Percentiles rank a stretch among this genome's conserved stretches.
phyloP scores from a whole-genome alignment of 2,888 invertebrate species.

The Atrina japonica region DNA sequence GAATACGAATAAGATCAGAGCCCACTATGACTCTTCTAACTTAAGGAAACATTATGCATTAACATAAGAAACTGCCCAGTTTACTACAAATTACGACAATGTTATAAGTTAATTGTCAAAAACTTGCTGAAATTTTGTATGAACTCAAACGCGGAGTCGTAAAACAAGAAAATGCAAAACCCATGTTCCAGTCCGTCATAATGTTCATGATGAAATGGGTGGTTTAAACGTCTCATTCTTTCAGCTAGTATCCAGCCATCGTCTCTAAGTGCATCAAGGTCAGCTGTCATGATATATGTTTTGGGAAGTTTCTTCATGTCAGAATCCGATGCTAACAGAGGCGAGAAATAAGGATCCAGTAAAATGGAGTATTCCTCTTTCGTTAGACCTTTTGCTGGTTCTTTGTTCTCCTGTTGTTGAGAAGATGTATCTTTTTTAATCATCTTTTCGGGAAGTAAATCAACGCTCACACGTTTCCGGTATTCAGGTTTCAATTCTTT shows the following conservation, averaged over 20 bases:
- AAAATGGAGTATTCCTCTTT: slow-evolving; percentile 21
- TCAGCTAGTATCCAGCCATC: slow-evolving; percentile 55
- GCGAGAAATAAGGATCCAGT: slow-evolving; percentile 50
- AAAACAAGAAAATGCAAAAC: slow-evolving; percentile 33
- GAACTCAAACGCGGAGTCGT: slow-evolving; percentile 13
- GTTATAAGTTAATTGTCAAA: too few relatives aligned
- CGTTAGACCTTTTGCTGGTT: slow-evolving; percentile 26
- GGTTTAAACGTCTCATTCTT: slow-evolving; percentile 45
- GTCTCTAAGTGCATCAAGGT: slow-evolving; percentile 56
- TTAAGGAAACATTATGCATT: too few relatives aligned
- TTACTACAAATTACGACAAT: too few relatives aligned
- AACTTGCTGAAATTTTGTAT: not conserved
- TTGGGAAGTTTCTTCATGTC: slow-evolving; percentile 47
- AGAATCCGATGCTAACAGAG: slow-evolving; percentile 52
- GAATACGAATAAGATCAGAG: too few relatives aligned
- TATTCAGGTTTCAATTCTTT: slow-evolving; percentile 32
- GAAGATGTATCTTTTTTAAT: not conserved
- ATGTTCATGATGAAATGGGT: slow-evolving; percentile 45
- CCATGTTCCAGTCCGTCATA: slow-evolving; percentile 53
- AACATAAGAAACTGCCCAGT: too few relatives aligned
- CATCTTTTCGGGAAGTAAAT: slow-evolving; percentile 51
- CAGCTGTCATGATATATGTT: slow-evolving; percentile 53
- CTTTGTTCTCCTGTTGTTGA: not conserved
- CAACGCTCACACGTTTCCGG: slow-evolving; percentile 55
- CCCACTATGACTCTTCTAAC: too few relatives aligned